These are phyloP conservation scores for Ellobium chinense DNA, from an alignment of 2,888 invertebrate species.

Conservation along the genomic window DNA sequence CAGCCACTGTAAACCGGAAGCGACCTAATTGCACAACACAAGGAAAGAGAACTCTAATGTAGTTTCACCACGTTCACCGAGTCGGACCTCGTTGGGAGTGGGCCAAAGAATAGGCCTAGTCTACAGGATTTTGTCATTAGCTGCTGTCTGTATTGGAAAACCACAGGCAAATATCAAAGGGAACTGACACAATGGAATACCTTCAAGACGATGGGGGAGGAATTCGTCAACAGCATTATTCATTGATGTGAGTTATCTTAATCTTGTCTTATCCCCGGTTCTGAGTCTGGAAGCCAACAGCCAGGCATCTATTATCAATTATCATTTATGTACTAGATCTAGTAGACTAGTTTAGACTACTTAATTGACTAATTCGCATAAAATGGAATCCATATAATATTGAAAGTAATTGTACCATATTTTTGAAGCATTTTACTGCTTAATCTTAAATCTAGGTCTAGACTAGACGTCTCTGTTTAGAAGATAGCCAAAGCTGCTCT, in stretches of 20 bases:
- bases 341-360: neutral
- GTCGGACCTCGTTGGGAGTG: neutral
- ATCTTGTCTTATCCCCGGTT: neutral
- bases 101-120: too few species aligned
- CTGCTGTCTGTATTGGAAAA: too few species aligned
- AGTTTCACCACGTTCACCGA: neutral
- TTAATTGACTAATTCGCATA: neutral
- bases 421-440: neutral
- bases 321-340: neutral
- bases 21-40: constrained; percentile 6
- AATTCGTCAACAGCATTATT: constrained; percentile 5
- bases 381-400: too few species aligned
- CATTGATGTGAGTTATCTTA: constrained; percentile 5
- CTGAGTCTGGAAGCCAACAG: neutral
- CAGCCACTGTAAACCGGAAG: neutral
- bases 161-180: too few species aligned
- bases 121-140: too few species aligned
- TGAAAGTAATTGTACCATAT: too few species aligned
- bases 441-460: neutral
- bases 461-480: neutral
- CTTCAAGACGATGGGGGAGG: neutral
- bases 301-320: neutral
- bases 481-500: neutral
- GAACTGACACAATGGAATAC: constrained; percentile 28
- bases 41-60: constrained; percentile 14